Evolutionary conservation across 2,888 invertebrate genomes (phyloP), one percentile per base, ranked within the genome.

Genomic region (Catocala nupta): DNA sequence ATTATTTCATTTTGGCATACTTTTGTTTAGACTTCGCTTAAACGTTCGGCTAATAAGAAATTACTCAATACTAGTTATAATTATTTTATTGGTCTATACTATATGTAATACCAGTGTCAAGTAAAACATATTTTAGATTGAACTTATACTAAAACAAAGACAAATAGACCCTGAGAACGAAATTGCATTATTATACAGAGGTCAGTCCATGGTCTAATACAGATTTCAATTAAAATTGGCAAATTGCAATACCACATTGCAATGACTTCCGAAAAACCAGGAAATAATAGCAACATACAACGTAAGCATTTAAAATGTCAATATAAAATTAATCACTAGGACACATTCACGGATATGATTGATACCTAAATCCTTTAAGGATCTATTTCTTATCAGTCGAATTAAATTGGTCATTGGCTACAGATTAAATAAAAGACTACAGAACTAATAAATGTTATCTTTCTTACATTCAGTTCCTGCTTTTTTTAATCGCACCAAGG

Each of bases 401-500:
- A 49, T 57, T 67, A 65, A 70, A 70, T 75, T 66, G 75, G 64
- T 60, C 65, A 76, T 39, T 39, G 36, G 9, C 68, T 67, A 77
- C 68, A 80, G 79, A 80, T 80, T 75, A 79, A 65, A 62, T 63
- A 73, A 74, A 78, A 78, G 74, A 74, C 69, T 53, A 72, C 67
- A 75, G 71, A 78, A 76, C 76, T 77, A 79, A 80, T 79, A 76
- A 74, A 77, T 33, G 72, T 78, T 71, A 73, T 78, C 74, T 71
- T 55, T 73, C 61, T 56, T 70, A 69, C 65, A 47, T 61, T 70
- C 67, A 79, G 81, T 84, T 85, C 85, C 82, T 79, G 69, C 65
- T 80, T 69, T 75, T 77, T 79, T 75, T 66, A 81, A 79, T 77
- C 72, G 72, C 55, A 25, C 56, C 81, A 82, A 84, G 84, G 84